phyloP scores from a whole-genome alignment of 1,140 invertebrate genomes.

The Zaprionus tsacasi region DNA sequence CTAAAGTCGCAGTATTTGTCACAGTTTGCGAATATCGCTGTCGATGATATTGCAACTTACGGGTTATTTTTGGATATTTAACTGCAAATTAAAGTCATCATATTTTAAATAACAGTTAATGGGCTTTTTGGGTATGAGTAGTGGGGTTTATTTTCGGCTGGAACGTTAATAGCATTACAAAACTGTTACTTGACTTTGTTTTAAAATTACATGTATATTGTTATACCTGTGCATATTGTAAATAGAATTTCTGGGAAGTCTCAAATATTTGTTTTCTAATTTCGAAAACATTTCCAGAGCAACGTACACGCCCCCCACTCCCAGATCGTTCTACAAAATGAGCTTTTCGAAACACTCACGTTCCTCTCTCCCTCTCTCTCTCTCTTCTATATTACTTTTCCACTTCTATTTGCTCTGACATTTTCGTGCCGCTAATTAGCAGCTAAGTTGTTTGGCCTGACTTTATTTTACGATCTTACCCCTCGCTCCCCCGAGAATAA shows the following conservation, averaged over 20 bases:
- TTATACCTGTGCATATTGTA: neutral
- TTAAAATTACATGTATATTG: neutral
- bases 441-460: slow-evolving; percentile 39
- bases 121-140: neutral
- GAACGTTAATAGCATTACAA: neutral
- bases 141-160: no score
- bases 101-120: slow-evolving; percentile 12
- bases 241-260: neutral
- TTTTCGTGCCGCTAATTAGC: slow-evolving; percentile 60
- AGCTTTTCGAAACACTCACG: slow-evolving; percentile 15
- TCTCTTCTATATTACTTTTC: slow-evolving; percentile 20
- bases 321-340: slow-evolving; percentile 2
- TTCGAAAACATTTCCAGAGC: neutral
- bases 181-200: neutral
- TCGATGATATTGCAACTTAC: slow-evolving; percentile 27
- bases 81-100: neutral
- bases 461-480: slow-evolving; percentile 36
- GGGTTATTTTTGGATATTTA: neutral
- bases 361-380: slow-evolving; percentile 17
- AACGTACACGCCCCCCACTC: neutral
- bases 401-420: slow-evolving; percentile 45
- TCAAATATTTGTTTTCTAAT: neutral
- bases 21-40: slow-evolving; percentile 18
- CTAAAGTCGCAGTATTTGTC: slow-evolving; percentile 20
- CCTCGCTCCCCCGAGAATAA: neutral